A percentile compares a stretch with the other conserved stretches of the same genome.
Evolutionary conservation across 2,113 vertebrate genomes (phyloP).

Genomic region (Vanacampus margaritifer): DNA sequence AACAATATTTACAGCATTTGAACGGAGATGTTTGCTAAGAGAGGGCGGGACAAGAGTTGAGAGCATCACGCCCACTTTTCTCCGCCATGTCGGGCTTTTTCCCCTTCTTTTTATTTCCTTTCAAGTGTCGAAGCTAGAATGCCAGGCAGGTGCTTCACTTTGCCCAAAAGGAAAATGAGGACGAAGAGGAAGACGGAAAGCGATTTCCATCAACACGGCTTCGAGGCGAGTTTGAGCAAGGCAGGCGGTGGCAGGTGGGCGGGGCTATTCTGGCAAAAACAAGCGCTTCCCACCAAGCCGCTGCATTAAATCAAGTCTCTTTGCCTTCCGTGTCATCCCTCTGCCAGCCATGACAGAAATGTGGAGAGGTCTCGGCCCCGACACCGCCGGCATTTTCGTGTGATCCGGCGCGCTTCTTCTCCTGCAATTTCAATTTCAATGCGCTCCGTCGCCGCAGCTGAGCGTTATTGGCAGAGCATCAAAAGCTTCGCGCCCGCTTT

Average conservation of each 20-base stretch:
- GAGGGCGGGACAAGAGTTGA: constrained; percentile 12
- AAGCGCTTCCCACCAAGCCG: constrained; percentile 8
- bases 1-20: constrained; percentile 1
- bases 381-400: constrained; percentile 37
- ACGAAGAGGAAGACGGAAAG: background rate
- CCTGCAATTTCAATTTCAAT: constrained; percentile 53
- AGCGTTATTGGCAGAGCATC: constrained; percentile 48
- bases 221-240: constrained; percentile 11
- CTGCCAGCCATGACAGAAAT: constrained; percentile 20
- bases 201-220: constrained; percentile 29
- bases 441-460: constrained; percentile 30
- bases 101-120: constrained; percentile 15
- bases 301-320: constrained; percentile 6
- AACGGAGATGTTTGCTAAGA: constrained; percentile 8
- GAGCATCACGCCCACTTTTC: background rate
- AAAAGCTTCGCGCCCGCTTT: constrained; percentile 26
- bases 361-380: constrained; percentile 35
- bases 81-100: background rate
- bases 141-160: constrained; percentile 22
- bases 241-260: constrained; percentile 17
- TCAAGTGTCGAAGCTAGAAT: constrained; percentile 42
- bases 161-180: constrained; percentile 29
- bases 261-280: constrained; percentile 11
- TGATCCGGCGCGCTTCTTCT: constrained; percentile 38
- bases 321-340: constrained; percentile 10